phyloP scores from a whole-genome alignment of 2,113 vertebrate species.

The Cyanoramphus novaezelandiae region DNA sequence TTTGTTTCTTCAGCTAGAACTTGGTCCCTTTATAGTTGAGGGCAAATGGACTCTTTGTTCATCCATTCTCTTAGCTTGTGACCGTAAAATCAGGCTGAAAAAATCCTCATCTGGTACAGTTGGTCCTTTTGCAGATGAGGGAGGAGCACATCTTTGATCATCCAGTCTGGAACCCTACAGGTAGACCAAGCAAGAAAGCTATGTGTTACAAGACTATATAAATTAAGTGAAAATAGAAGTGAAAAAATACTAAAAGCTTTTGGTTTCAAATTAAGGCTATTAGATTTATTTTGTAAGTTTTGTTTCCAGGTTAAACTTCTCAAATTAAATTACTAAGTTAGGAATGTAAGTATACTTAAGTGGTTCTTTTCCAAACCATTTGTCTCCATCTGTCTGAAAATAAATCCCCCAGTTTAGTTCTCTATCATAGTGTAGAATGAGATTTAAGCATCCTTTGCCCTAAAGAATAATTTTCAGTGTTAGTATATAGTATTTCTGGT shows the following conservation, averaged over 20 bases:
- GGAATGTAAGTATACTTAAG: not conserved
- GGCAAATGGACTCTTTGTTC: conserved; percentile 92
- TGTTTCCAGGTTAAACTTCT: not conserved
- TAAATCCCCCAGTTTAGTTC: rapidly evolving
- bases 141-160: conserved; percentile 94
- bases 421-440: not conserved
- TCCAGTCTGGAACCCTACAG: conserved; percentile 90
- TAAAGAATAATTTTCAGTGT: not conserved
- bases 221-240: not conserved
- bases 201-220: not conserved
- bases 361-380: not conserved
- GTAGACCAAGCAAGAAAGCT: not conserved
- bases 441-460: not conserved
- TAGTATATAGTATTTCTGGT: not conserved
- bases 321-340: not conserved
- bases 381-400: not conserved
- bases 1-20: conserved; percentile 71
- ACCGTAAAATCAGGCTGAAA: conserved; percentile 94
- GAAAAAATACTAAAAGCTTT: not conserved
- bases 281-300: not conserved
- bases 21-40: conserved; percentile 66
- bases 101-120: conserved; percentile 97
- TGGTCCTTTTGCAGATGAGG: conserved; percentile 81
- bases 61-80: conserved; percentile 95
- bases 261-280: not conserved